Percentiles rank a stretch among this genome's conserved stretches.
Evolutionary conservation across 2,888 invertebrate genomes (phyloP).

Genomic region (Malacosoma neustria): DNA sequence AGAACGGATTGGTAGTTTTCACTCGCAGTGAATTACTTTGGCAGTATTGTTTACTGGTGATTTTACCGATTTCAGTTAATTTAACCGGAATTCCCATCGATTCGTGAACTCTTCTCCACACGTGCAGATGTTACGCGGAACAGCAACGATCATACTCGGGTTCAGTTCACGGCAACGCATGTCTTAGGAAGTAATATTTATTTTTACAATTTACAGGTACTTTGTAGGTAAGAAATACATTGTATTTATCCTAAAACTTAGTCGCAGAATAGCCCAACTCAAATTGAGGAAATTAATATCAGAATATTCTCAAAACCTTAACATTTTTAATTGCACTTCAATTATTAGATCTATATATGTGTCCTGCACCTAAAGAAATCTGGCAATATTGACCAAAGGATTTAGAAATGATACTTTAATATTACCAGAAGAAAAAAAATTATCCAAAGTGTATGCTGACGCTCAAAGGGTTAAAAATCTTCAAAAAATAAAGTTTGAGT

Average conservation of each 20-base stretch:
- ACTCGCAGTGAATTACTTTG: conserved; percentile 67
- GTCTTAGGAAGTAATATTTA: conserved; percentile 49
- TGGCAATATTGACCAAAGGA: too few species aligned
- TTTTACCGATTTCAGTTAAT: conserved; percentile 29
- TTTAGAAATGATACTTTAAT: too few species aligned
- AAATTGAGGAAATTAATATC: too few species aligned
- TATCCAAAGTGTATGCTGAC: too few species aligned
- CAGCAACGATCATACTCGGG: neutral
- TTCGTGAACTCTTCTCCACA: conserved; percentile 53
- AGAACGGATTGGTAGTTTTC: conserved; percentile 69
- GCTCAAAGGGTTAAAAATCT: too few species aligned
- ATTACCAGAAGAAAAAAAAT: too few species aligned
- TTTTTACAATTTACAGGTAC: conserved; percentile 74
- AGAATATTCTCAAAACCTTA: too few species aligned
- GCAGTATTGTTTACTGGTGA: conserved; percentile 65
- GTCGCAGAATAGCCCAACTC: conserved; percentile 66
- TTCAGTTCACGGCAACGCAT: conserved; percentile 70
- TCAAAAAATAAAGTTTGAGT: too few species aligned
- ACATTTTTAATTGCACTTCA: too few species aligned
- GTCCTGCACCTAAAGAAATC: too few species aligned
- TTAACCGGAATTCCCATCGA: conserved; percentile 46
- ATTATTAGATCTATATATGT: too few species aligned
- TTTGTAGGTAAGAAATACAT: conserved; percentile 62
- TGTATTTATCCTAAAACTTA: conserved; percentile 56
- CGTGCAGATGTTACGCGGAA: conserved; percentile 34